Evolutionary conservation across 2,888 invertebrate genomes (phyloP).

Genomic region (Temnothorax rugatulus): DNA sequence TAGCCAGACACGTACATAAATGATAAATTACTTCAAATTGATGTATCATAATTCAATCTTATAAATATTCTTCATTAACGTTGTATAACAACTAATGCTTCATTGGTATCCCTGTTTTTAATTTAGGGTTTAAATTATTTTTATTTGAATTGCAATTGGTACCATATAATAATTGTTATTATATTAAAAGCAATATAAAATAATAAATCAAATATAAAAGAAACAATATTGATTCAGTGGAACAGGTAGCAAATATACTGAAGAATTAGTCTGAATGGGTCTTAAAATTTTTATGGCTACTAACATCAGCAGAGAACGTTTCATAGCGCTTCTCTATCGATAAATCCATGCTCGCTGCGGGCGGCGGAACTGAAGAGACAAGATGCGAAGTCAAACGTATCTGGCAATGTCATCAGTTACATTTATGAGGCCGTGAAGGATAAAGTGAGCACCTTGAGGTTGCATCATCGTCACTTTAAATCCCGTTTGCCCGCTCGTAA

Average conservation of each 20-base stretch:
- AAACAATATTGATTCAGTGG: not conserved
- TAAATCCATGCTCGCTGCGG: slow-evolving; percentile 48
- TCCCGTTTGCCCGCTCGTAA: slow-evolving; percentile 86
- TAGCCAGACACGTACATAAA: not conserved
- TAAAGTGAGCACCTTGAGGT: slow-evolving; percentile 86
- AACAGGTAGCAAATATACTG: slow-evolving; percentile 23
- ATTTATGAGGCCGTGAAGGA: slow-evolving; percentile 86
- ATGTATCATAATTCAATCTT: not conserved
- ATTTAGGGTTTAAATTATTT: slow-evolving; percentile 5
- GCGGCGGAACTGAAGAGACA: slow-evolving; percentile 64
- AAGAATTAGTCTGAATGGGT: slow-evolving; percentile 70
- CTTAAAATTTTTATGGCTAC: slow-evolving; percentile 73
- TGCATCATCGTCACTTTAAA: slow-evolving; percentile 86
- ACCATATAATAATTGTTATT: not conserved
- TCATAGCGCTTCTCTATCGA: slow-evolving; percentile 28
- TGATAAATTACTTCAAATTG: not conserved
- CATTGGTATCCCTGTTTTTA: not conserved
- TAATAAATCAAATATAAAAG: slow-evolving; percentile 18
- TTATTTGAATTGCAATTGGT: not conserved
- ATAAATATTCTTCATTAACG: not conserved
- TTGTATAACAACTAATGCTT: not conserved
- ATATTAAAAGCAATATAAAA: not conserved
- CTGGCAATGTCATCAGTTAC: slow-evolving; percentile 86
- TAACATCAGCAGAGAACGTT: slow-evolving; percentile 23
- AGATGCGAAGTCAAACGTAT: slow-evolving; percentile 82